Base-by-base conservation (phyloP, 1,140 invertebrate genomes). In the Zaprionus ornatus region DNA sequence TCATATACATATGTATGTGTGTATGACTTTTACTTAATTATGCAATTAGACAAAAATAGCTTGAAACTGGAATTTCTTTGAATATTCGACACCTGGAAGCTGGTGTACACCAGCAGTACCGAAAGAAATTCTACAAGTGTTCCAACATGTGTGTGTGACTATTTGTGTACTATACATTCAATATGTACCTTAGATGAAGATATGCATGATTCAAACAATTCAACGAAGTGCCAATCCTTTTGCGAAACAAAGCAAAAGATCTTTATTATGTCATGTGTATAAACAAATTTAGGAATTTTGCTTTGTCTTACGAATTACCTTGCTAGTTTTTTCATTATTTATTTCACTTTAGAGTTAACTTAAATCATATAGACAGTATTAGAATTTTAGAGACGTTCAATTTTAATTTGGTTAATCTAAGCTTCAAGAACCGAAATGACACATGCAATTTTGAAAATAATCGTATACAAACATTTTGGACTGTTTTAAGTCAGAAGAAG, bases 31-130 rank as follows among this genome's bases (percentile, higher is more conserved):
- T 48, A 29, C 29, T 68, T 45, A 69, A 62, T 74, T 52, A 63
- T 57, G 9, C 40, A 64, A 35, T 29, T 55, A 23, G 23, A 37
- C 68, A 25, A 3, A 60, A 72, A 75, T 75, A 54, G 45, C 54
- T 68, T 10, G 17, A 72, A 61, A 60, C 52, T 74, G 32, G 32
- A 79, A 60, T 61, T 40, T 61, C 56, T 71, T 77, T 42, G 74
- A 76, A 71, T 71, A 77, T 57, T 45, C 50, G 21, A 29, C 79
- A 79, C 42, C 67, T 87, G 79, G 65, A 71, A 48, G 42, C 42
- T 77, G 55, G 29, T 27, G 55, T 61, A 55, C 32, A 56, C 64
- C 60, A 72, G 63, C 63, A 77, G 64, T 56, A 23, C 25, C 56
- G 2, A 32, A 32, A 29, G 73, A 80, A 84, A 68, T 32, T 75